Percentiles rank a stretch among this genome's conserved stretches.
These are phyloP conservation scores for Cetoscarus ocellatus DNA, from an alignment of 2,797 vertebrate species.

Conservation along the genomic window DNA sequence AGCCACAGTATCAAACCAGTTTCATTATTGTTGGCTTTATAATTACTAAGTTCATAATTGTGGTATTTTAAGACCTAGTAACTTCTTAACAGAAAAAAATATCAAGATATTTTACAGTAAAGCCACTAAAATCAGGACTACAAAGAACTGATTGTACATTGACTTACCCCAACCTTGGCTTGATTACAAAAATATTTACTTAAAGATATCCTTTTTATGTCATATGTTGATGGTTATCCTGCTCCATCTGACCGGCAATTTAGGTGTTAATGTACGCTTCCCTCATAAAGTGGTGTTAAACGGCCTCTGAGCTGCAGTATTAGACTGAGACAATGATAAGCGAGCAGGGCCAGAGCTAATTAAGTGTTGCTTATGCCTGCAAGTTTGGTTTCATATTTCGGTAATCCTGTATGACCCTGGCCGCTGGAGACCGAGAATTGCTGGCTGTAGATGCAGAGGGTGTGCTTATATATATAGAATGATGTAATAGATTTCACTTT, in stretches of 20 bases:
- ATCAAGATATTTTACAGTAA: conserved; percentile 5
- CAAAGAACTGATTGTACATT: too few relatives aligned
- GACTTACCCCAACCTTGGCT: too few relatives aligned
- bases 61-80: too few relatives aligned
- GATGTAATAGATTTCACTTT: conserved; percentile 81
- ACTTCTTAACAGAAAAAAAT: too few relatives aligned
- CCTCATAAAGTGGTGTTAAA: conserved; percentile 58
- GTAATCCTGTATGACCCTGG: conserved; percentile 78
- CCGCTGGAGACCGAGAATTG: conserved; percentile 67
- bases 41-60: too few relatives aligned
- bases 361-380: conserved; percentile 68
- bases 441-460: conserved; percentile 53
- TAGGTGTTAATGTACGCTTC: conserved; percentile 46
- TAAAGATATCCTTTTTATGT: conserved; percentile 28
- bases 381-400: conserved; percentile 74
- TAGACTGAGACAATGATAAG: conserved; percentile 59
- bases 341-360: conserved; percentile 67
- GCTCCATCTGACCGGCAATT: conserved; percentile 38
- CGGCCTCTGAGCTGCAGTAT: conserved; percentile 54
- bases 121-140: conserved; percentile 5
- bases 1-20: too few relatives aligned
- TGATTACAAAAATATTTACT: too few relatives aligned
- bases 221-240: conserved; percentile 23
- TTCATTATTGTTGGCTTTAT: too few relatives aligned
- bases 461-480: conserved; percentile 75